Evolutionary conservation across 2,797 vertebrate species (phyloP).

Genomic region (Epinephelus coioides): DNA sequence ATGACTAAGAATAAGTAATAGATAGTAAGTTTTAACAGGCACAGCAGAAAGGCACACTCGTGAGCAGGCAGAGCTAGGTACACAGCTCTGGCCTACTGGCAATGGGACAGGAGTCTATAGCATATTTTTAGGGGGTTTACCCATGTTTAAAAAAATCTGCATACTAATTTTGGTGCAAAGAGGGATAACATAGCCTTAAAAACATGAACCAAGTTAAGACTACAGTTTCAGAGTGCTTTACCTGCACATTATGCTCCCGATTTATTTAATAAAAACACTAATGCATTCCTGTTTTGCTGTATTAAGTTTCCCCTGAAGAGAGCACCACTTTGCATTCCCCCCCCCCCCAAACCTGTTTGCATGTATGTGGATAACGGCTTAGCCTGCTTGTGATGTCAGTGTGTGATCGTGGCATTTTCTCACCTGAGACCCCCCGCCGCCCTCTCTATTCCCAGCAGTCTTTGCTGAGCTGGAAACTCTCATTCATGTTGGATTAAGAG

Average conservation of each 20-base stretch:
- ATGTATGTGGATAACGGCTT: conserved; percentile 5
- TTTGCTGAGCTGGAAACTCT: conserved; percentile 55
- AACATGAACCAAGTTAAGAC: not conserved
- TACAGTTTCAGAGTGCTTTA: not conserved
- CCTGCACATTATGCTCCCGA: not conserved
- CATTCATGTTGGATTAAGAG: conserved; percentile 70
- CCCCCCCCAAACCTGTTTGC: conserved; percentile 13
- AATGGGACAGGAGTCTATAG: too few relatives aligned
- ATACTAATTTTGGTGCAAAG: too few relatives aligned
- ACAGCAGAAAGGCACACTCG: too few relatives aligned
- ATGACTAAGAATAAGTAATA: too few relatives aligned
- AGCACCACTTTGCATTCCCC: not conserved
- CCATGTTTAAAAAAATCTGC: too few relatives aligned
- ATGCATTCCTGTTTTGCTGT: not conserved
- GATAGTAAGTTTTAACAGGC: too few relatives aligned
- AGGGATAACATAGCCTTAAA: not conserved
- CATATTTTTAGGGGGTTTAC: too few relatives aligned
- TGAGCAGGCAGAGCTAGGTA: too few relatives aligned
- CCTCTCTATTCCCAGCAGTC: conserved; percentile 32
- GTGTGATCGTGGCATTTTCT: conserved; percentile 33
- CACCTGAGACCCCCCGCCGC: conserved; percentile 33
- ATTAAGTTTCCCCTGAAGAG: not conserved
- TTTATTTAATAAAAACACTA: not conserved
- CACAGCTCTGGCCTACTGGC: too few relatives aligned
- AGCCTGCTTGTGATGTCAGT: conserved; percentile 6